phyloP scores from a whole-genome alignment of 1,140 invertebrate species.

The Drosophila mayri region DNA sequence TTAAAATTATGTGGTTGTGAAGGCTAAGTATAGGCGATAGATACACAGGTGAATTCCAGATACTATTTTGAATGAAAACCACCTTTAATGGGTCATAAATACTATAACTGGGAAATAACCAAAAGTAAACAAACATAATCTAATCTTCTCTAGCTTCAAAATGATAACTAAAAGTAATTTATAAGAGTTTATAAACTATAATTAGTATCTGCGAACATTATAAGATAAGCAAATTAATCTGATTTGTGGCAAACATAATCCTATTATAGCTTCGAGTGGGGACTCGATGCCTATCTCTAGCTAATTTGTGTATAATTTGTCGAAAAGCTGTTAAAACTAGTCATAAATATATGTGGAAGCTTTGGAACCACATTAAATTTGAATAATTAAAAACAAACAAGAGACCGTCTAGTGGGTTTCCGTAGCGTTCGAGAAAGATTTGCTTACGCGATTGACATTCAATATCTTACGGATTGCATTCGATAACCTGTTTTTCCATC shows the following conservation, averaged over 20 bases:
- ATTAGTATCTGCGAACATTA: not conserved
- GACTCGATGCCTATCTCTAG: constrained; percentile 18
- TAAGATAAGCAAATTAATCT: constrained; percentile 1
- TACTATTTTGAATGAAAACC: not conserved
- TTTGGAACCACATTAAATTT: constrained; percentile 18
- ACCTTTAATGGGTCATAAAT: not conserved
- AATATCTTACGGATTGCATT: constrained; percentile 34
- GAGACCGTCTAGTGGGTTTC: constrained; percentile 13
- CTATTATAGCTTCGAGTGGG: constrained; percentile 3
- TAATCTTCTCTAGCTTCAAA: not conserved
- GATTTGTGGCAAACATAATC: constrained; percentile 30
- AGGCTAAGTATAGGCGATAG: not conserved
- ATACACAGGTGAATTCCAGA: constrained; percentile 9
- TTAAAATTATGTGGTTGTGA: constrained; percentile 2
- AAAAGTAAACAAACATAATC: constrained; percentile 13
- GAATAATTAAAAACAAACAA: constrained; percentile 32
- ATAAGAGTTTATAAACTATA: not conserved
- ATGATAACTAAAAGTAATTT: not conserved
- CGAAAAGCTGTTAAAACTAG: constrained; percentile 9
- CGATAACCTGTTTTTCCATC: constrained; percentile 43
- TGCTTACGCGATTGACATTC: constrained; percentile 29
- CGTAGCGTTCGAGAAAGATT: constrained; percentile 38
- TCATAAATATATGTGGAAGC: constrained; percentile 17
- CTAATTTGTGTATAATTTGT: constrained; percentile 33
- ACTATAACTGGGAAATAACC: not conserved